Evolutionary conservation across 2,888 invertebrate genomes (phyloP).

Genomic region (Macrophya annulata): DNA sequence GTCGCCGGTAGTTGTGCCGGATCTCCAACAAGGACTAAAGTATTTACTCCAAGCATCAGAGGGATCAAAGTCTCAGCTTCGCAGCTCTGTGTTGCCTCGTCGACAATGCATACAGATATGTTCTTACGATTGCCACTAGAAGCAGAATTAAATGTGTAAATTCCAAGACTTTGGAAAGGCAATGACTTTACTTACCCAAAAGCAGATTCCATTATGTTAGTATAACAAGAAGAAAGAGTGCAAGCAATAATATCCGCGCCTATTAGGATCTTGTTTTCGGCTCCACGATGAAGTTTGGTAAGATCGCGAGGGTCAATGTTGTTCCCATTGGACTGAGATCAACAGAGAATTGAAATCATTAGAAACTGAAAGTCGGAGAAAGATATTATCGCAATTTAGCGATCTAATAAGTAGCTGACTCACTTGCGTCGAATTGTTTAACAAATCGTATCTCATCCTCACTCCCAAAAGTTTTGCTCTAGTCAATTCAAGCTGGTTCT

Average conservation of each 20-base stretch:
- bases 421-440: conserved; percentile 62
- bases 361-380: background rate
- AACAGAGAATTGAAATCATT: background rate
- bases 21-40: conserved; percentile 92
- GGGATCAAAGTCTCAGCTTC: conserved; percentile 93
- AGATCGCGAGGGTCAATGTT: conserved; percentile 62
- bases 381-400: background rate
- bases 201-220: conserved; percentile 74
- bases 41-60: conserved; percentile 87
- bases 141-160: conserved; percentile 43
- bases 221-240: conserved; percentile 83
- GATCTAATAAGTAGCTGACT: background rate
- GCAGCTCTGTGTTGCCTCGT: conserved; percentile 93
- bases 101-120: conserved; percentile 85
- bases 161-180: conserved; percentile 71
- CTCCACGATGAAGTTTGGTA: conserved; percentile 66
- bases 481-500: conserved; percentile 56
- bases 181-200: conserved; percentile 67
- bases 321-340: conserved; percentile 40
- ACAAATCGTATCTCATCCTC: conserved; percentile 62
- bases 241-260: conserved; percentile 87
- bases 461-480: conserved; percentile 62
- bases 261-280: conserved; percentile 78
- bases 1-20: conserved; percentile 92
- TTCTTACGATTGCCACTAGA: conserved; percentile 62